Percentiles rank a stretch among this genome's conserved stretches.
These are phyloP conservation scores for Amblyopsis rosae DNA, from an alignment of 2,113 vertebrate genomes.

Conservation along the genomic window DNA sequence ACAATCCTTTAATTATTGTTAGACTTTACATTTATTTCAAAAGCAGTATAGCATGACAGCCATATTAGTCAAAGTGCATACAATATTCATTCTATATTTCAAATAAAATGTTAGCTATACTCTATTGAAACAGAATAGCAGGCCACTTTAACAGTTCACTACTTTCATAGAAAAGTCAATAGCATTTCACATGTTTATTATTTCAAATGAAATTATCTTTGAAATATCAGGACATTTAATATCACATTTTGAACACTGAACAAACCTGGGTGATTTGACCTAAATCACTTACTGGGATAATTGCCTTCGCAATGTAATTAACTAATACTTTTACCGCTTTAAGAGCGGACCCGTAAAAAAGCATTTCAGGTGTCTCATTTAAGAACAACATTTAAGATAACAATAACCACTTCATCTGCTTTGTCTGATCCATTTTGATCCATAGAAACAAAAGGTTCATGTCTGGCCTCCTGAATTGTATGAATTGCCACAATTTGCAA, in stretches of 20 bases:
- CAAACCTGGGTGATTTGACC: too few relatives aligned
- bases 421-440: slow-evolving; percentile 51
- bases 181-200: background rate
- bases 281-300: too few relatives aligned
- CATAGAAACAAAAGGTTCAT: slow-evolving; percentile 37
- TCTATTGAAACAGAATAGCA: too few relatives aligned
- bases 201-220: background rate
- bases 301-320: too few relatives aligned
- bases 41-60: background rate
- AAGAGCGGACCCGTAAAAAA: slow-evolving; percentile 3
- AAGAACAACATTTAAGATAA: slow-evolving; percentile 19
- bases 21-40: background rate
- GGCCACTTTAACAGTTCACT: background rate
- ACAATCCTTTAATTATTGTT: slow-evolving; percentile 10
- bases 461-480: slow-evolving; percentile 29
- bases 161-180: background rate
- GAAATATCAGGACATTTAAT: background rate
- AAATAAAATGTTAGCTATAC: background rate
- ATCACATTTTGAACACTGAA: too few relatives aligned
- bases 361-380: slow-evolving; percentile 2
- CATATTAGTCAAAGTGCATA: background rate
- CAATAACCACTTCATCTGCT: slow-evolving; percentile 46
- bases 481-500: background rate
- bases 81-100: background rate
- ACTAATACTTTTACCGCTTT: slow-evolving; percentile 23